Conservation (phyloP, 2,113 vertebrate genomes). For the Lepus americanus region DNA sequence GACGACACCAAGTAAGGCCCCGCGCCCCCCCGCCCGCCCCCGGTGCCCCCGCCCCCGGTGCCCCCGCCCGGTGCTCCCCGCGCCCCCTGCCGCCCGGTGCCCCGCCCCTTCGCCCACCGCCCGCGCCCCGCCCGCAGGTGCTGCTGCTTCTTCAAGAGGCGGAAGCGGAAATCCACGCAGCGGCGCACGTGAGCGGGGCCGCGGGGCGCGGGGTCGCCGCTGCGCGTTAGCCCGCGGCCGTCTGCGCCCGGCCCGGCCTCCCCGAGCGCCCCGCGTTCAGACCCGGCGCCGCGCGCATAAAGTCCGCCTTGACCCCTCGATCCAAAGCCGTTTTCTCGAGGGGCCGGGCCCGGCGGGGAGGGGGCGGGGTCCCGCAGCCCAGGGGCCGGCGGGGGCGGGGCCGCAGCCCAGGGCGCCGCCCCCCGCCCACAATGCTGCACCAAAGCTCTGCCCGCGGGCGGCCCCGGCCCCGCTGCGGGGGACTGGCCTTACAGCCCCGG, state of each 20-base stretch:
- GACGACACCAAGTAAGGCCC: slow-evolving; percentile 96
- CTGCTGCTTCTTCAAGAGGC: slow-evolving; percentile 99
- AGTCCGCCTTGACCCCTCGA: slow-evolving; percentile 73
- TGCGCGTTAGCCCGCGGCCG: not conserved
- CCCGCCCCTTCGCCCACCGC: not conserved
- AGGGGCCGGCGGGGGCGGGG: not conserved
- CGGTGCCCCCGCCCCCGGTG: accelerated
- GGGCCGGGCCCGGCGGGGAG: slow-evolving; percentile 83
- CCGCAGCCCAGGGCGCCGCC: not conserved
- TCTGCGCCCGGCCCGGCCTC: not conserved
- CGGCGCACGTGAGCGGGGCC: slow-evolving; percentile 93
- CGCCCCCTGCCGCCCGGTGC: not conserved
- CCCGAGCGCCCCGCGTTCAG: too few relatives aligned
- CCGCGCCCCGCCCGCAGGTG: slow-evolving; percentile 84
- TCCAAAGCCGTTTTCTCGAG: slow-evolving; percentile 80
- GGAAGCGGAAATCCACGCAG: slow-evolving; percentile 98
- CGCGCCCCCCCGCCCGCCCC: accelerated
- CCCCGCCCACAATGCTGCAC: slow-evolving; percentile 78
- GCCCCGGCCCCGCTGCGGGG: slow-evolving; percentile 38
- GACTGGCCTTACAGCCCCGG: slow-evolving; percentile 84
- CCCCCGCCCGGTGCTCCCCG: accelerated
- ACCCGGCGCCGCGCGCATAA: not conserved
- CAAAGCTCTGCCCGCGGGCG: slow-evolving; percentile 55
- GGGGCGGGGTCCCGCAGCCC: not conserved
- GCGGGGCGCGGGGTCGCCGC: not conserved